These are phyloP conservation scores for Noturus placidus DNA, from an alignment of 2,113 vertebrate genomes.

Conservation along the genomic window DNA sequence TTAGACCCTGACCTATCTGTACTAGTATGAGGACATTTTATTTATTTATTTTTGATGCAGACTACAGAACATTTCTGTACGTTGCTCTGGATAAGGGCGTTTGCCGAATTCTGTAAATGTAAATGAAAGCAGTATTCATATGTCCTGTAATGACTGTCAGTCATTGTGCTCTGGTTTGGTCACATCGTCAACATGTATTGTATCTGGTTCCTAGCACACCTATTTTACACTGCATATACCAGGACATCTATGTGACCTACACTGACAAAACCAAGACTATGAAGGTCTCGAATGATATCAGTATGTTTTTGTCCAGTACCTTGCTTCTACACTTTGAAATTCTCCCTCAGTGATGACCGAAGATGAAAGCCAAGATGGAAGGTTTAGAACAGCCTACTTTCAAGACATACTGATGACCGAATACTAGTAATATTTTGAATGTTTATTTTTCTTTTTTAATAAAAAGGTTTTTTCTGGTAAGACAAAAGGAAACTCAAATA, in stretches of 20 bases:
- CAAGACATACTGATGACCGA: neutral
- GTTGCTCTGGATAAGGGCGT: neutral
- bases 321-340: neutral
- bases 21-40: neutral
- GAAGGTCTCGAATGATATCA: neutral
- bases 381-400: neutral
- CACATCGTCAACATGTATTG: slow-evolving; percentile 63
- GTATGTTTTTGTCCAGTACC: neutral
- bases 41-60: neutral
- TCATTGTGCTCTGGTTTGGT: slow-evolving; percentile 71
- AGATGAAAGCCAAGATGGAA: slow-evolving; percentile 8
- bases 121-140: neutral
- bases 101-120: neutral
- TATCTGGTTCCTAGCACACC: slow-evolving; percentile 63
- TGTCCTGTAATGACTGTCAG: slow-evolving; percentile 60
- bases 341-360: neutral
- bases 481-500: neutral
- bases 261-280: slow-evolving; percentile 50
- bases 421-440: neutral
- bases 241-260: slow-evolving; percentile 62
- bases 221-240: slow-evolving; percentile 70
- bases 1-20: slow-evolving; percentile 1
- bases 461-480: slow-evolving; percentile 7
- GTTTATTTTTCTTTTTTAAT: neutral
- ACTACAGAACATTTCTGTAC: neutral